Evolutionary conservation across 2,888 invertebrate species (phyloP), one percentile per base, ranked within the genome.

Genomic region (Cylindroiulus punctatus): DNA sequence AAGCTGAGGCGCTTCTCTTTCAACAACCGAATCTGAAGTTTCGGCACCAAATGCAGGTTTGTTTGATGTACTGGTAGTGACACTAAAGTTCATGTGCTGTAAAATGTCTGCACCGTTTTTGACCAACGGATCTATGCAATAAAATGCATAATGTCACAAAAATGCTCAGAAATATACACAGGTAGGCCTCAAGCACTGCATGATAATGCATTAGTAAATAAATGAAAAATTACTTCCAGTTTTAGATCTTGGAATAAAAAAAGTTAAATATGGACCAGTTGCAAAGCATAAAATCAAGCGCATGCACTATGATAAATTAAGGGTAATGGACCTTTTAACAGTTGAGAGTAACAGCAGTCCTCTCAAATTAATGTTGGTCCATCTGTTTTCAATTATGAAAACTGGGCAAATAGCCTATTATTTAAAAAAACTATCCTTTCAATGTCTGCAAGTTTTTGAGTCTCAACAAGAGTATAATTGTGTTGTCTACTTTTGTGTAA

Each of bases 31-130:
- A 65, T 65, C 26, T 5, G 65, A 26, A 65, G 65, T 65, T 65
- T 26, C 26, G 14, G 65, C 65, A 65, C 65, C 65, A 65, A 65
- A 65, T 65, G 65, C 65, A 26, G 65, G 26, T 65, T 65, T 65
- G 65, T 65, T 65, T 65, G 65, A 65, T 65, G 65, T 65, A 65
- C 26, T 22, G 65, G 65, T 65, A 26, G 26, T 65, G 26, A 26
- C 65, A 26, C 65, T 65, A 65, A 65, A 65, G 65, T 65, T 65
- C 65, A 26, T 26, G 26, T 65, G 65, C 8, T 65, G 65, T 65
- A 65, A 65, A 65, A 65, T 65, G 65, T 65, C 65, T 65, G 65
- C 65, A 65, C 65, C 65, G 65, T 65, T 65, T 65, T 65, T 65
- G 65, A 65, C 65, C 65, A 65, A 65, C 65, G 65, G 65, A 65